These are phyloP conservation scores for Camponotus fellah DNA, from an alignment of 2,888 invertebrate genomes.

Conservation along the genomic window DNA sequence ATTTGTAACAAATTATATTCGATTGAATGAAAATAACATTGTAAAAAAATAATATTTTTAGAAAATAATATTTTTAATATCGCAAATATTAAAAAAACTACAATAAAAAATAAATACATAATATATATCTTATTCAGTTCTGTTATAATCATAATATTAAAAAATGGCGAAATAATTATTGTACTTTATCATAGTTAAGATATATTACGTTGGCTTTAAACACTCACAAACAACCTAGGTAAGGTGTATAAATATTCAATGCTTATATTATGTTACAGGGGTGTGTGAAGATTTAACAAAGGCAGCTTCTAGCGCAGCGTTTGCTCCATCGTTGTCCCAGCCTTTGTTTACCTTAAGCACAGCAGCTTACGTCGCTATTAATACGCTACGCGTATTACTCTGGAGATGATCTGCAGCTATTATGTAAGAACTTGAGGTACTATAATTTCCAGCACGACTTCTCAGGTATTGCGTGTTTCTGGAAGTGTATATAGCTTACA, in stretches of 20 bases:
- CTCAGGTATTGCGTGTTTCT: constrained; percentile 57
- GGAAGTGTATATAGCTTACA: constrained; percentile 50
- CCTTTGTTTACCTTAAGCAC: constrained; percentile 72
- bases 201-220: constrained; percentile 15
- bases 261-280: constrained; percentile 75
- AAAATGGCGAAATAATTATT: constrained; percentile 17
- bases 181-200: not conserved
- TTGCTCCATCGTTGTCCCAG: constrained; percentile 79
- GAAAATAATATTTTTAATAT: not conserved
- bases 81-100: not conserved
- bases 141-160: not conserved
- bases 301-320: constrained; percentile 82
- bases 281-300: constrained; percentile 83
- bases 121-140: not conserved
- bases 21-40: not conserved
- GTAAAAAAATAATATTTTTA: not conserved
- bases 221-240: not conserved
- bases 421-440: constrained; percentile 46
- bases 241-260: constrained; percentile 48
- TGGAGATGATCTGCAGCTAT: constrained; percentile 83
- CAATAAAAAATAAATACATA: not conserved
- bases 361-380: constrained; percentile 72
- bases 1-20: not conserved
- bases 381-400: constrained; percentile 72
- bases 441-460: constrained; percentile 45